Conservation (phyloP, 2,797 vertebrate genomes). For the Aplochiton taeniatus region DNA sequence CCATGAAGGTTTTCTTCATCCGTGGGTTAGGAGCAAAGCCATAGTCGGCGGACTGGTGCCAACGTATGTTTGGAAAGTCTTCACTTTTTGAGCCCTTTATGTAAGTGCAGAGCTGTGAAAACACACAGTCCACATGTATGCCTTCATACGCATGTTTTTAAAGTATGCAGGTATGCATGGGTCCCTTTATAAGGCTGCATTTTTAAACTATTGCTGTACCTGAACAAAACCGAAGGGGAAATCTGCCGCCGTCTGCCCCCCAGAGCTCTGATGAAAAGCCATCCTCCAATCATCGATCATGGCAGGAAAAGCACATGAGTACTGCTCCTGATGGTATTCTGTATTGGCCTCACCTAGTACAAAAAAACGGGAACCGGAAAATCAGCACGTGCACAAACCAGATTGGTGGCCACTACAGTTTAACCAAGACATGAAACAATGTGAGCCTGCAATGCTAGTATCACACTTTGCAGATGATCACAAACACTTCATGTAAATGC, state of each 20-base stretch:
- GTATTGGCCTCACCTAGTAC: constrained; percentile 83
- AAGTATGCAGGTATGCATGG: background rate
- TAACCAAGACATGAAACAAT: too few relatives aligned
- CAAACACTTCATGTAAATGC: too few relatives aligned
- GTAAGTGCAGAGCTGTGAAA: constrained; percentile 64
- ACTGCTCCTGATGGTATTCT: constrained; percentile 70
- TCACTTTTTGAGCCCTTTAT: constrained; percentile 38
- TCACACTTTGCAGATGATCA: too few relatives aligned
- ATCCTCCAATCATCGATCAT: constrained; percentile 90
- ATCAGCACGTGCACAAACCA: background rate
- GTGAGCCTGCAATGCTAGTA: too few relatives aligned
- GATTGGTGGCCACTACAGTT: background rate
- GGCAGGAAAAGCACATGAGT: constrained; percentile 88
- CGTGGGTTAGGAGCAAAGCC: constrained; percentile 82
- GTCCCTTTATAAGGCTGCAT: background rate
- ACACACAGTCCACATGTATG: constrained; percentile 5
- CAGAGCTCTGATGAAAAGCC: constrained; percentile 80
- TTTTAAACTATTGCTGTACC: constrained; percentile 57
- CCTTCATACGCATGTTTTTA: background rate
- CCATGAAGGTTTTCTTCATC: constrained; percentile 92
- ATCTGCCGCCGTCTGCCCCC: constrained; percentile 72
- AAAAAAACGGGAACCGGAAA: background rate
- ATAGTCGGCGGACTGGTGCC: constrained; percentile 89
- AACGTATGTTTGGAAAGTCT: constrained; percentile 80
- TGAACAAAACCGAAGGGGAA: constrained; percentile 96